phyloP scores from a whole-genome alignment of 1,140 invertebrate species.

The Camponotus floridanus region DNA sequence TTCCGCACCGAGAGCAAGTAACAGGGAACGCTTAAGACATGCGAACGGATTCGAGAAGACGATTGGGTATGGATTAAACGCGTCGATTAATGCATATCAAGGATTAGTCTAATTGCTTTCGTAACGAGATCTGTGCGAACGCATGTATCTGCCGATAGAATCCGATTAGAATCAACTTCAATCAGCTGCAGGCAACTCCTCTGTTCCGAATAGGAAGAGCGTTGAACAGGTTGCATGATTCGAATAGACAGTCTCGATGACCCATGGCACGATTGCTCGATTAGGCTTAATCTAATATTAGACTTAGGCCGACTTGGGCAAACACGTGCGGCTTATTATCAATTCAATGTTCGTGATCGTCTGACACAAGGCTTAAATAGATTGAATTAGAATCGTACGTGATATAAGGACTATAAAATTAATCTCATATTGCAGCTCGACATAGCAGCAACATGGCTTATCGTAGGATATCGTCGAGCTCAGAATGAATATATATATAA shows the following conservation, averaged over 20 bases:
- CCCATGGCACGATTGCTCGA: slow-evolving; percentile 49
- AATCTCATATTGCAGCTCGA: slow-evolving; percentile 46
- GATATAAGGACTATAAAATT: slow-evolving; percentile 61
- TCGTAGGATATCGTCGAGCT: neutral
- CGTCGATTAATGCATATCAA: neutral
- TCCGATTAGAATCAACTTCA: slow-evolving; percentile 4
- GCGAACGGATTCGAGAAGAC: neutral
- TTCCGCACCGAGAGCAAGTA: neutral
- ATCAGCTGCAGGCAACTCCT: slow-evolving; percentile 9
- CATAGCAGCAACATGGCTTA: slow-evolving; percentile 26
- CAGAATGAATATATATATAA: slow-evolving; percentile 25
- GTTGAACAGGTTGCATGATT: slow-evolving; percentile 1
- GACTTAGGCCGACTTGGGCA: slow-evolving; percentile 56
- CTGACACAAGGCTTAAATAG: slow-evolving; percentile 66
- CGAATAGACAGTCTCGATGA: slow-evolving; percentile 43
- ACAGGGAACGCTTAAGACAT: slow-evolving; percentile 7
- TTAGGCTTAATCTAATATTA: slow-evolving; percentile 70
- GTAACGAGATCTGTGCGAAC: neutral
- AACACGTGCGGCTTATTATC: slow-evolving; percentile 66
- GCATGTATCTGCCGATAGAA: neutral
- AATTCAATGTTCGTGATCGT: slow-evolving; percentile 69
- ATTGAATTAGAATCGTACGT: slow-evolving; percentile 68
- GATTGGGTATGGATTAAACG: neutral
- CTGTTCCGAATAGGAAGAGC: neutral
- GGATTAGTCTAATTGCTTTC: neutral